Base-by-base conservation (phyloP, 2,888 invertebrate species). In the Chrysolina americana region DNA sequence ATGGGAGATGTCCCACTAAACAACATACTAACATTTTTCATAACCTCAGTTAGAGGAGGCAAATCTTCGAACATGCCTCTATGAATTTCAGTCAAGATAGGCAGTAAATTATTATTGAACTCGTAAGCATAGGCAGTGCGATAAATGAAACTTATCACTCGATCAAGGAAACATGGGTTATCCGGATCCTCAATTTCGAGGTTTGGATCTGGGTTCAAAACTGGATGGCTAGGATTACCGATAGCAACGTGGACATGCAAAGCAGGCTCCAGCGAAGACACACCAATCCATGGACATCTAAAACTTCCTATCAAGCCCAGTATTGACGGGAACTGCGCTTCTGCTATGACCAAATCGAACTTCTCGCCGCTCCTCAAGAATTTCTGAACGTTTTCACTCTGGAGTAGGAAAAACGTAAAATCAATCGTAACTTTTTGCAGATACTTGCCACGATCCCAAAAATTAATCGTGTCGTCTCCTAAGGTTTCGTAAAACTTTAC, bases 221-320 rank as follows among this genome's bases (percentile, higher is more conserved):
- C 74, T 0, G 87, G 86, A 81, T 87, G 85, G 0, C 80, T 76
- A 0, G 85, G 85, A 75, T 87, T 87, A 0, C 87, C 87, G 6
- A 84, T 79, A 5, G 81, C 72, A 21, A 85, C 81, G 66, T 86
- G 85, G 15, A 80, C 81, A 50, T 79, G 78, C 4, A 80, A 62
- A 4, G 80, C 80, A 19, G 82, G 82, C 66, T 86, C 87, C 73
- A 87, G 63, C 1, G 87, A 85, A 11, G 81, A 78, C 4, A 88
- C 76, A 0, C 85, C 85, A 53, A 88, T 85, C 62, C 84, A 82
- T 0, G 87, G 87, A 72, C 84, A 83, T 15, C 84, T 79, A 72
- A 85, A 87, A 48, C 81, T 77, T 75, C 84, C 81, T n/a, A 82
- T 81, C 66, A 87, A 84, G 10, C 81, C 79, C 2, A 81, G 64